phyloP scores from a whole-genome alignment of 2,113 vertebrate species.

The Tauraco erythrolophus region DNA sequence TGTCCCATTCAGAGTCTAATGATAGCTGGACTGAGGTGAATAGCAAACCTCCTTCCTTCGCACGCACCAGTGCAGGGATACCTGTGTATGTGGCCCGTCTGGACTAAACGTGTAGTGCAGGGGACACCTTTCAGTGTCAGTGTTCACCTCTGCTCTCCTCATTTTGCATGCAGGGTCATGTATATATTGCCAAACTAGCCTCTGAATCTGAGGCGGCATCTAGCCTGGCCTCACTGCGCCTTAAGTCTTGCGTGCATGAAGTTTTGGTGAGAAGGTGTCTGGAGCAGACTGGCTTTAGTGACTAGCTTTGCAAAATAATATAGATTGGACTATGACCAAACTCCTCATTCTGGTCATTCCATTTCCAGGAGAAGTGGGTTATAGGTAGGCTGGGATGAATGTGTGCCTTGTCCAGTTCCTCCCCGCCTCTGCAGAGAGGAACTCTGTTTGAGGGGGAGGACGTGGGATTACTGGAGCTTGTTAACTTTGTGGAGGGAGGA shows the following conservation, averaged over 20 bases:
- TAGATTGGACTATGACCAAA: neutral
- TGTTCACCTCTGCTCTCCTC: neutral
- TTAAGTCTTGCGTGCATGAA: neutral
- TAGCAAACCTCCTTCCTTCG: neutral
- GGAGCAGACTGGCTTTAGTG: neutral
- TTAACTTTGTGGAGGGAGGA: neutral
- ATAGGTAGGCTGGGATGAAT: constrained; percentile 36
- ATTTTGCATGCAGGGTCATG: neutral
- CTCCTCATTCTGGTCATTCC: constrained; percentile 38
- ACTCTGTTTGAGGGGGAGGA: neutral
- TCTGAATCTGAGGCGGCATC: neutral
- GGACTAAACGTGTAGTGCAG: neutral
- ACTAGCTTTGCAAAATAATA: neutral
- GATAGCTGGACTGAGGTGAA: neutral
- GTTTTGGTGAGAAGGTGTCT: neutral
- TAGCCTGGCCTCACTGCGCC: neutral
- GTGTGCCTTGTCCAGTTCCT: neutral
- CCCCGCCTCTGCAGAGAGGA: neutral
- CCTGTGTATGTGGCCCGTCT: neutral
- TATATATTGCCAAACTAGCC: neutral
- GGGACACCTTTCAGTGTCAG: neutral
- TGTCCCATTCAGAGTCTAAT: neutral
- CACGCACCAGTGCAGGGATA: neutral
- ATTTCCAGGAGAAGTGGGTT: constrained; percentile 35
- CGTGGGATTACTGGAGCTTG: neutral